Evolutionary conservation across 1,140 invertebrate species (phyloP).

Genomic region (Danaus plexippus): DNA sequence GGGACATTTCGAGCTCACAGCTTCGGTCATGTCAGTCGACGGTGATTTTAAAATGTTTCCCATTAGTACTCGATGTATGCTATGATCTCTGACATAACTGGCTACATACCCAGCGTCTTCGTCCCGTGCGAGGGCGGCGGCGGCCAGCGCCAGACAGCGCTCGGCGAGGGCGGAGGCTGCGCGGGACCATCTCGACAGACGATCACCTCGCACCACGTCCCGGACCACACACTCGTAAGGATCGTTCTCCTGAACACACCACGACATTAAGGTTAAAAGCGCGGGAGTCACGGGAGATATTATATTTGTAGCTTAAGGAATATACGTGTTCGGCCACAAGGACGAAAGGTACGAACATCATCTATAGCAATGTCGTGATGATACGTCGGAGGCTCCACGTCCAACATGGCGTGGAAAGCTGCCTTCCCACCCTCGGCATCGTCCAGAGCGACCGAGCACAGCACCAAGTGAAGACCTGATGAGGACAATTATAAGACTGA

Average conservation of each 20-base stretch:
- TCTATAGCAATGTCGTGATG: constrained; percentile 59
- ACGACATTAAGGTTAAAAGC: not conserved
- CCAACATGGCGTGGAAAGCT: constrained; percentile 91
- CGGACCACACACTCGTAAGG: constrained; percentile 51
- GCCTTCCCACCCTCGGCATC: constrained; percentile 96
- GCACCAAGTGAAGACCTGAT: constrained; percentile 88
- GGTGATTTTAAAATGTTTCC: no score
- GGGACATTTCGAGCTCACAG: no score
- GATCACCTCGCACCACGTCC: constrained; percentile 55
- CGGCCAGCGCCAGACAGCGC: constrained; percentile 50
- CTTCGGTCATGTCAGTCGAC: no score
- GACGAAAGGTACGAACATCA: constrained; percentile 36
- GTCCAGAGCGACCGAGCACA: constrained; percentile 94
- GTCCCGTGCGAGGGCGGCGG: constrained; percentile 42
- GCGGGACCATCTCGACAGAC: constrained; percentile 50
- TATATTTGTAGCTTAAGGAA: no score
- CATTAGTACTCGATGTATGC: no score
- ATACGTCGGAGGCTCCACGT: constrained; percentile 77
- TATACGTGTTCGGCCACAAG: no score
- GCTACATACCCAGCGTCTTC: constrained; percentile 38
- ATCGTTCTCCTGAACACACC: constrained; percentile 39
- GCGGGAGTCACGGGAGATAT: no score
- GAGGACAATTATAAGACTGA: no score
- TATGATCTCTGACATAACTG: no score
- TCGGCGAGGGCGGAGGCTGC: constrained; percentile 51